These are phyloP conservation scores for Syngnathoides biaculeatus DNA, from an alignment of 2,113 vertebrate genomes.

Conservation along the genomic window DNA sequence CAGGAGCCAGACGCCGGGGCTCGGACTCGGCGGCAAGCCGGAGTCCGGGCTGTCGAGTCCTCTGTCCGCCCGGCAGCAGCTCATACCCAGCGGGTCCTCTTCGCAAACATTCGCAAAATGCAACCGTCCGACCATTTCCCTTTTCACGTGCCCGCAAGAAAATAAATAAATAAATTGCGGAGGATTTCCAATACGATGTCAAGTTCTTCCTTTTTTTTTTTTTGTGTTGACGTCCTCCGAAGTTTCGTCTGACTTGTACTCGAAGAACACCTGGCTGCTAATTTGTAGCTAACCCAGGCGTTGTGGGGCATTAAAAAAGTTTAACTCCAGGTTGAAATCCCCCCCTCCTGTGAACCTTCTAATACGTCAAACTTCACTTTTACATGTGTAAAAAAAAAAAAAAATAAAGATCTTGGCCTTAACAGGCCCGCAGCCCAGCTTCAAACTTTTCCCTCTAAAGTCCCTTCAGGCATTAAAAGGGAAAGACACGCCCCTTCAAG, in stretches of 20 bases:
- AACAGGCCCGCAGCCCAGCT: slow-evolving; percentile 31
- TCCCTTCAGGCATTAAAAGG: slow-evolving; percentile 33
- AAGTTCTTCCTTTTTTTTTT: background rate
- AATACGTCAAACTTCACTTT: too few relatives aligned
- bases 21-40: slow-evolving; percentile 83
- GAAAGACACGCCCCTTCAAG: slow-evolving; percentile 56
- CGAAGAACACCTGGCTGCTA: background rate
- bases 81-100: slow-evolving; percentile 79
- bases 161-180: too few relatives aligned
- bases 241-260: background rate
- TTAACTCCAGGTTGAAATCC: background rate
- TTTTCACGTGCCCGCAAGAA: slow-evolving; percentile 30
- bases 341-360: too few relatives aligned
- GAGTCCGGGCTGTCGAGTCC: slow-evolving; percentile 87
- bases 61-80: slow-evolving; percentile 76
- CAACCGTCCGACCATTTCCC: slow-evolving; percentile 78
- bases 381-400: too few relatives aligned
- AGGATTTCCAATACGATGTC: slow-evolving; percentile 15
- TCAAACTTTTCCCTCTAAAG: slow-evolving; percentile 45
- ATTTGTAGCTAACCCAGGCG: background rate
- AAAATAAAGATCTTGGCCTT: too few relatives aligned
- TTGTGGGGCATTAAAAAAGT: background rate
- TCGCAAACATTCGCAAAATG: slow-evolving; percentile 77
- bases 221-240: background rate
- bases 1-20: slow-evolving; percentile 80